Percentiles rank a stretch among this genome's conserved stretches.
These are phyloP conservation scores for Porites divaricata DNA, from an alignment of 92 coral and sea anemone genomes.

Conservation along the genomic window DNA sequence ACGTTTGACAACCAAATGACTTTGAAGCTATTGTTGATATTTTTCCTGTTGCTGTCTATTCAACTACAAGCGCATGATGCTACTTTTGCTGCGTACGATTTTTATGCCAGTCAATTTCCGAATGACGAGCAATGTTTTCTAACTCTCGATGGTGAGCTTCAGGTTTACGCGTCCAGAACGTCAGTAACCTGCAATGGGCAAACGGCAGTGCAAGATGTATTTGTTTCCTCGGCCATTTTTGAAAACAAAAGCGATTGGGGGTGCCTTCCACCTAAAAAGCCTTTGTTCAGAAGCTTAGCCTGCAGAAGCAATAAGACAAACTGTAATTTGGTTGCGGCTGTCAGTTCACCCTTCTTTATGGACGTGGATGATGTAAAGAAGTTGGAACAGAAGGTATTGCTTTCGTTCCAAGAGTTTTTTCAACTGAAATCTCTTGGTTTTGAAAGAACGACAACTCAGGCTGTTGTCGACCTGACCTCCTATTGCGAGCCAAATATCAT, in stretches of 20 bases:
- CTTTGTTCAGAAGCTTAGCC: conserved; percentile 16
- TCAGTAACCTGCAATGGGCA: conserved; percentile 19
- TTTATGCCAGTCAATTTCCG: background rate
- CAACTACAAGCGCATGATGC: conserved; percentile 13
- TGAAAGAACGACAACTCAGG: background rate
- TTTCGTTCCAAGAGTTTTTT: background rate
- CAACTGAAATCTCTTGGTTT: background rate
- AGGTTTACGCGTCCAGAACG: conserved; percentile 29
- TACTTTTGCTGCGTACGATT: conserved; percentile 13
- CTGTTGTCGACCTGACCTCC: conserved; percentile 6
- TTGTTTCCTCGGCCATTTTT: background rate
- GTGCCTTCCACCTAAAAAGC: background rate
- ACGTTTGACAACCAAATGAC: background rate
- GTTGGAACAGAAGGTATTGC: background rate
- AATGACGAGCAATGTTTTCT: background rate
- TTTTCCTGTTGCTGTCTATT: background rate
- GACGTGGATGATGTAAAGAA: conserved; percentile 14
- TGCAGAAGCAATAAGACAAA: background rate
- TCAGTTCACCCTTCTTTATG: background rate
- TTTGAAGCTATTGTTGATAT: background rate
- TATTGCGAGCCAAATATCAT: background rate
- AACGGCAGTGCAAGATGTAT: conserved; percentile 22
- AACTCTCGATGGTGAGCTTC: background rate
- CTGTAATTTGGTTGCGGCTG: background rate
- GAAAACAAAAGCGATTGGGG: background rate